Evolutionary conservation across 2,888 invertebrate species (phyloP).

Genomic region (Steromphala cineraria): DNA sequence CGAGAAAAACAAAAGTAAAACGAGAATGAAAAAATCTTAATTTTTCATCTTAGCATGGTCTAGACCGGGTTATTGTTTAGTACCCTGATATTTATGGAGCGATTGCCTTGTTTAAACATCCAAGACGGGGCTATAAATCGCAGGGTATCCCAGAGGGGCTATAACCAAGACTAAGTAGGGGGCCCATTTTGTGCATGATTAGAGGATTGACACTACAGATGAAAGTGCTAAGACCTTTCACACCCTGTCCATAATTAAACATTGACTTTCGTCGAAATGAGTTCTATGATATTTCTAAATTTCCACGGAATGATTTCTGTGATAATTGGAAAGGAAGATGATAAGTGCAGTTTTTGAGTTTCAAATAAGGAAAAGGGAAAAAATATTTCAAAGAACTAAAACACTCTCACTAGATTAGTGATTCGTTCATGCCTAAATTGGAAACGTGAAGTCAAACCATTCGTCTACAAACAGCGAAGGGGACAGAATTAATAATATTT

Average conservation of each 20-base stretch:
- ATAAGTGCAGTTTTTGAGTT: too few relatives aligned
- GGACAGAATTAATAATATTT: too few relatives aligned
- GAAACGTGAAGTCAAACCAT: too few relatives aligned
- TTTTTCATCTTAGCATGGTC: background rate
- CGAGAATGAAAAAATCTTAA: background rate
- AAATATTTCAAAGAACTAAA: too few relatives aligned
- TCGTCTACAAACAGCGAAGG: too few relatives aligned
- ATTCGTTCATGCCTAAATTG: too few relatives aligned
- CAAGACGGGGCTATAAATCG: background rate
- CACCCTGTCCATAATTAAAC: background rate
- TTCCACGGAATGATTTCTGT: too few relatives aligned
- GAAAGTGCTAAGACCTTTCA: slow-evolving; percentile 6
- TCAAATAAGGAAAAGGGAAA: too few relatives aligned
- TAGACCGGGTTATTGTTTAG: background rate
- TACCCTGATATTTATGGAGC: background rate
- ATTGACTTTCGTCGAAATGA: background rate
- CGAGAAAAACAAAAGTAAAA: too few relatives aligned
- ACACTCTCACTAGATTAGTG: too few relatives aligned
- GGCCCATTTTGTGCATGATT: slow-evolving; percentile 17
- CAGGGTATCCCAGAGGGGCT: background rate
- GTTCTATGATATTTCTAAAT: too few relatives aligned
- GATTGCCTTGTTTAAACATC: slow-evolving; percentile 13
- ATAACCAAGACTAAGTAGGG: background rate
- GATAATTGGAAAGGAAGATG: too few relatives aligned
- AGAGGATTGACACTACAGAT: background rate